Base-by-base conservation (phyloP, 2,888 invertebrate genomes). In the Drosophila longiperda region DNA sequence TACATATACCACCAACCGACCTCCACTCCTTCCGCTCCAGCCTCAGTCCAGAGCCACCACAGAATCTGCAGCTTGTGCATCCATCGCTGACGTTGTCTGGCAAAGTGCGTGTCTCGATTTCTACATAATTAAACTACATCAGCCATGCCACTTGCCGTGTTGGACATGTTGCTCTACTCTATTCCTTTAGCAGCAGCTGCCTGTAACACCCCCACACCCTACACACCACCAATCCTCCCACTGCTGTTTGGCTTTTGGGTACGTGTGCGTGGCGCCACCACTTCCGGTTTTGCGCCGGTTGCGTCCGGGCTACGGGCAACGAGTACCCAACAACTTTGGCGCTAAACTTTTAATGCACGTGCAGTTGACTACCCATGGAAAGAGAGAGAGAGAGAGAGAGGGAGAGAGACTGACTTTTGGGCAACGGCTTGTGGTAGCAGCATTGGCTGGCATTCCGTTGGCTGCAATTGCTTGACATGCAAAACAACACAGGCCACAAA, bases 91-190 rank as follows among this genome's bases (percentile, higher is more conserved):
- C 62, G 81, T 60, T 70, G 69, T 59, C 80, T 85, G 70, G 75
- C 68, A 89, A 89, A 89, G 85, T 86, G 85, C 85, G 89, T 89
- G 87, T 89, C 87, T 86, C 89, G 85, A 89, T 86, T 89, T 86
- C 85, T 89, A 86, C 85, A 86, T 86, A 86, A 86, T 86, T 89
- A 86, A 86, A 89, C 85, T 86, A 74, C 82, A 78, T 66, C 86
- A 75, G 67, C 80, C 71, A 60, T 64, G 64, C 49, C 71, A 55
- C 62, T 63, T 63, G 53, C 65, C 60, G 42, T 63, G 38, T 58
- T 71, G 23, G 54, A 62, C 64, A 66, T 57, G 71, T 63, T 63
- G 71, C 57, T 36, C 52, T 17, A 36, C 38, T 55, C 54, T 23
- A 23, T 54, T 26, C 26, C 34, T 52, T 12, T 53, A 45, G 15